Conservation (phyloP, 1,140 invertebrate species). For the Penaeus indicus region DNA sequence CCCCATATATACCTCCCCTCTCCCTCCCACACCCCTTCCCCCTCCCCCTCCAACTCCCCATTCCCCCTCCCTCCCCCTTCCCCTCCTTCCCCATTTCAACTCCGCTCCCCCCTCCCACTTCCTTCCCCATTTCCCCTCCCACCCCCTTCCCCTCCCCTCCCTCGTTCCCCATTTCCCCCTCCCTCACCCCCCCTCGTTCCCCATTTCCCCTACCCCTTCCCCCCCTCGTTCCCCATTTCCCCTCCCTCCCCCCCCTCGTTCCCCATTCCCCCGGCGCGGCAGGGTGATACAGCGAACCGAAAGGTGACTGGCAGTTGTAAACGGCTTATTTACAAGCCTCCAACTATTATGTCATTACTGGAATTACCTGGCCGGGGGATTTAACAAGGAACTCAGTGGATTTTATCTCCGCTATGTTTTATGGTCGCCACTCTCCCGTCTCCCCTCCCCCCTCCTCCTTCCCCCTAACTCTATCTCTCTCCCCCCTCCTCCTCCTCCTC, state of each 20-base stretch:
- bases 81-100: too few relatives aligned
- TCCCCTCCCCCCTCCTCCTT: neutral
- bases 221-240: neutral
- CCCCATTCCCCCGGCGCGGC: neutral
- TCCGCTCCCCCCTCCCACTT: too few relatives aligned
- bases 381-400: slow-evolving; percentile 37
- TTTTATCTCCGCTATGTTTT: slow-evolving; percentile 37
- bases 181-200: too few relatives aligned
- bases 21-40: too few relatives aligned
- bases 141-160: too few relatives aligned
- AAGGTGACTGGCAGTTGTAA: slow-evolving; percentile 50
- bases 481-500: neutral
- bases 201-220: too few relatives aligned
- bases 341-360: slow-evolving; percentile 35
- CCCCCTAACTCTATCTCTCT: neutral
- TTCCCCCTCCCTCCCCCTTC: too few relatives aligned
- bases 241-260: neutral
- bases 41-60: too few relatives aligned
- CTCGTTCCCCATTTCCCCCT: too few relatives aligned
- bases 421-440: neutral
- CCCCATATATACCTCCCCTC: too few relatives aligned
- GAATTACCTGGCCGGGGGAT: slow-evolving; percentile 24
- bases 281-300: neutral
- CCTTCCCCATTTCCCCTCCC: too few relatives aligned
- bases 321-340: slow-evolving; percentile 40